Evolutionary conservation across 1,140 invertebrate genomes (phyloP), one percentile per base, ranked within the genome.

Genomic region (Mactra quadrangularis): DNA sequence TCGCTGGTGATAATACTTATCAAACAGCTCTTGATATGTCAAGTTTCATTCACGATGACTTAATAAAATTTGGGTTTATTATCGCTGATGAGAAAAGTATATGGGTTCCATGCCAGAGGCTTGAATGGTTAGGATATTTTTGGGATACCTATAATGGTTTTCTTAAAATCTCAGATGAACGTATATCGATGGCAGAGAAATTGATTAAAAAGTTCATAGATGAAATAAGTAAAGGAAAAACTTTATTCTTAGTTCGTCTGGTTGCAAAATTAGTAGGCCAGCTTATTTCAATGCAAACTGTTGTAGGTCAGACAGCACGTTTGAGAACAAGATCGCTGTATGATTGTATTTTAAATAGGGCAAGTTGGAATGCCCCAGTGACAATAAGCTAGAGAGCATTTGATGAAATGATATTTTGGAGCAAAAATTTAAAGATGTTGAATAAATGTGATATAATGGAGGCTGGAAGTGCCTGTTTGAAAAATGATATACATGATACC

Each of bases 281-380:
- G 50, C 52, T 72, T 9, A 72, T 72, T 33, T 72, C 45, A 3
- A 72, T 70, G 64, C 60, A 79, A 29, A 68, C 7, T 35, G 76
- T 45, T 41, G 50, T 79, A 7, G 76, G 76, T n/a, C 3, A 33
- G 17, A 41, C 15, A n/a, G 76, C 68, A 27, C n/a, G 76, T 22
- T 79, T 79, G 29, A n/a, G 47, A 7, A 52, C 76, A 68, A 66
- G 76, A 52, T 79, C 68, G 15, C 25, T 70, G 22, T 79, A 79
- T 68, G 29, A 41, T 17, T 68, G 76, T 45, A 25, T 79, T 31
- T 29, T 47, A 19, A 47, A 19, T 19, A 9, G 45, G 9, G 45
- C 45, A 11, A 47, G 45, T 47, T 47, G 45, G 68, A 29, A 72
- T 15, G 68, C 68, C 9, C 68, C 45, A 17, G 50, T 72, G n/a